These are phyloP conservation scores for Cordilura impudica DNA, from an alignment of 2,888 invertebrate genomes.

Conservation along the genomic window DNA sequence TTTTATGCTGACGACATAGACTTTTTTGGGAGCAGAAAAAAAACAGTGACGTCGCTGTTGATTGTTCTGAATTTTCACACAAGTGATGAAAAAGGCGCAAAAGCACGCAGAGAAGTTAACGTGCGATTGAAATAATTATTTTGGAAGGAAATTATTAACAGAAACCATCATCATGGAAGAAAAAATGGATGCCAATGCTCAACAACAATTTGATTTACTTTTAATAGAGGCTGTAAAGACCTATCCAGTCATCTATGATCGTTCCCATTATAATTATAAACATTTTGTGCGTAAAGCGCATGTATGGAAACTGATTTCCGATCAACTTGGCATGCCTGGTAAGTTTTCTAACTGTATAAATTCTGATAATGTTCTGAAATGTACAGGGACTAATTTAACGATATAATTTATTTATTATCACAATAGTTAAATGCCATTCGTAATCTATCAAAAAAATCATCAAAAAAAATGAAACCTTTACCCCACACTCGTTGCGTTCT, in stretches of 20 bases:
- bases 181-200: conserved; percentile 74
- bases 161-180: conserved; percentile 70
- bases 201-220: conserved; percentile 75
- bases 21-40: background rate
- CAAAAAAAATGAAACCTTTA: background rate
- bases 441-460: background rate
- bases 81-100: conserved; percentile 51
- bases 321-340: conserved; percentile 75
- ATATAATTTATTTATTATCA: too few relatives aligned
- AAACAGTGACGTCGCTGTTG: conserved; percentile 43
- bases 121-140: too few relatives aligned
- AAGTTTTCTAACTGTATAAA: conserved; percentile 62
- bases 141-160: too few relatives aligned
- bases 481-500: too few relatives aligned
- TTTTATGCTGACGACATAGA: background rate
- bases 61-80: background rate
- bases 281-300: conserved; percentile 75
- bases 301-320: conserved; percentile 75
- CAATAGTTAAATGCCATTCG: too few relatives aligned
- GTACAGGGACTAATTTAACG: background rate
- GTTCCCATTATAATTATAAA: conserved; percentile 75
- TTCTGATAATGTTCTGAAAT: conserved; percentile 70
- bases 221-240: conserved; percentile 74
- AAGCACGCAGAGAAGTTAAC: conserved; percentile 52
- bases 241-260: conserved; percentile 75